phyloP scores from a whole-genome alignment of 2,888 invertebrate species.

The Lobophora halterata region DNA sequence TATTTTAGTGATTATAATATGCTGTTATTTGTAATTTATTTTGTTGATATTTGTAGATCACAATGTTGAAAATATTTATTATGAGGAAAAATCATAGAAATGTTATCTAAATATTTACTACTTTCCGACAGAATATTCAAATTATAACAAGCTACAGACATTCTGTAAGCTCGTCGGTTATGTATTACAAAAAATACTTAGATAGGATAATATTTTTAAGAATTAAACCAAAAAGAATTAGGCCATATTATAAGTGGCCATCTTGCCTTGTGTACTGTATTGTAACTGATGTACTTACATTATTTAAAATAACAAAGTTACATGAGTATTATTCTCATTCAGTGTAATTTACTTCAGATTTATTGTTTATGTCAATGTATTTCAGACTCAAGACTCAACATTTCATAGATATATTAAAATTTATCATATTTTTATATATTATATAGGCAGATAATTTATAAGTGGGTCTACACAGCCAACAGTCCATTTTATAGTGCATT shows the following conservation, averaged over 20 bases:
- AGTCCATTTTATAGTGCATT: conserved; percentile 75
- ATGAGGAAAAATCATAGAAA: conserved; percentile 72
- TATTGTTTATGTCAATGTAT: no score
- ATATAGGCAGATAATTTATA: background rate
- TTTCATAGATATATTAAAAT: no score
- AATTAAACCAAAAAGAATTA: conserved; percentile 26
- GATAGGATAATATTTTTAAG: conserved; percentile 21
- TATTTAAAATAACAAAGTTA: no score
- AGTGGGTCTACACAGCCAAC: conserved; percentile 32
- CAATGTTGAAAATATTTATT: conserved; percentile 81
- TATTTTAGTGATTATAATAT: conserved; percentile 45
- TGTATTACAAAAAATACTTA: no score
- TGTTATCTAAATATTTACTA: conserved; percentile 69
- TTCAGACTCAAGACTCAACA: no score
- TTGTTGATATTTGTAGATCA: conserved; percentile 81
- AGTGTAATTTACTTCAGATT: background rate
- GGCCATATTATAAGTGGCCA: conserved; percentile 76
- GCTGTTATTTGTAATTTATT: conserved; percentile 81
- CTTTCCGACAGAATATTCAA: conserved; percentile 58
- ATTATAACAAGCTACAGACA: conserved; percentile 27
- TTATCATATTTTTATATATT: no score
- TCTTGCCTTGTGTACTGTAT: no score
- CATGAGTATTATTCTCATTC: no score
- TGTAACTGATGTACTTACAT: no score
- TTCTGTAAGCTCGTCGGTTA: conserved; percentile 32